Evolutionary conservation across 2,888 invertebrate genomes (phyloP).

Genomic region (Deroplatys truncata): DNA sequence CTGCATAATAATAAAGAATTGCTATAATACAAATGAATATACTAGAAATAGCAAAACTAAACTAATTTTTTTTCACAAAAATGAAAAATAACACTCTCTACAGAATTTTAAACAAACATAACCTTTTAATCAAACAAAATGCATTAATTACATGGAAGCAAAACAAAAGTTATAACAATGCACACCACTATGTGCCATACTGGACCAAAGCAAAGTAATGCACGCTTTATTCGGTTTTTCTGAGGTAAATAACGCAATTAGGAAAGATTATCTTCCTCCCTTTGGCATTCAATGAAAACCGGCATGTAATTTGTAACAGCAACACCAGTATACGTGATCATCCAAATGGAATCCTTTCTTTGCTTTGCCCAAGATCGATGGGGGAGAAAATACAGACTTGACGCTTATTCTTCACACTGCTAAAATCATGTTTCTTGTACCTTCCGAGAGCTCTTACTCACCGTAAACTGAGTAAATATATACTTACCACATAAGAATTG

Average conservation of each 20-base stretch:
- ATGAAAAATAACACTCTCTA: neutral
- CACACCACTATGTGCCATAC: neutral
- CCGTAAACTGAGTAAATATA: neutral
- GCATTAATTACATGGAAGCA: neutral
- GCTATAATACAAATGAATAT: neutral
- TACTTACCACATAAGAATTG: neutral
- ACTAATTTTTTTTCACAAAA: neutral
- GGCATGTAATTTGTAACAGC: conserved; percentile 20
- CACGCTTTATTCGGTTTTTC: neutral
- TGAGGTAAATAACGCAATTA: neutral
- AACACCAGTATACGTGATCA: conserved; percentile 11
- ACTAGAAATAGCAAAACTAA: neutral
- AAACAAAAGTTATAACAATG: neutral
- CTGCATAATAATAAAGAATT: conserved; percentile 10
- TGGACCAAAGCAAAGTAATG: neutral
- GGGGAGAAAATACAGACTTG: conserved; percentile 6
- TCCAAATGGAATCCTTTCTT: conserved; percentile 28
- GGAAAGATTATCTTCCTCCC: neutral
- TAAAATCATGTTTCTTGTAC: neutral
- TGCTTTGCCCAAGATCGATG: conserved; percentile 26
- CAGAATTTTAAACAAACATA: neutral
- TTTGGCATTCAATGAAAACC: neutral
- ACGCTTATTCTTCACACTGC: neutral
- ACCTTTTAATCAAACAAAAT: neutral
- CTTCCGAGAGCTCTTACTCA: neutral